Percentiles rank a stretch among this genome's conserved stretches.
phyloP scores from a whole-genome alignment of 2,113 vertebrate species.

The Alces alces region DNA sequence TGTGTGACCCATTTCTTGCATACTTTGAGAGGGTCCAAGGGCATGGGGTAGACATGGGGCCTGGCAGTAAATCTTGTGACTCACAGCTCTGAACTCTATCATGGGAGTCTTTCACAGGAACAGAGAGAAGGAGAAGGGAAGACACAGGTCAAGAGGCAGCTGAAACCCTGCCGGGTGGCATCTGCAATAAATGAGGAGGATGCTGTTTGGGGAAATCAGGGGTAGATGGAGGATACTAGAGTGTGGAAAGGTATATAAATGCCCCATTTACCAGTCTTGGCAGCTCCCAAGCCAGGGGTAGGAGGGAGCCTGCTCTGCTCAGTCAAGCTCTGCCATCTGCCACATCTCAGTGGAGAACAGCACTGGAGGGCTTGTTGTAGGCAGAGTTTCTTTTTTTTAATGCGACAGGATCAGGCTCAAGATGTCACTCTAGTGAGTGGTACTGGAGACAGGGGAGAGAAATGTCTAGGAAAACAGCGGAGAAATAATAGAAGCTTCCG shows the following conservation, averaged over 20 bases:
- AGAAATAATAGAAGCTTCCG: constrained; percentile 35
- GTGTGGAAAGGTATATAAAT: background rate
- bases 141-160: background rate
- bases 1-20: background rate
- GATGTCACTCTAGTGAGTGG: constrained; percentile 50
- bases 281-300: constrained; percentile 46
- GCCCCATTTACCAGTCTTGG: constrained; percentile 35
- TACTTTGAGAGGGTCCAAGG: background rate
- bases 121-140: background rate
- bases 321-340: constrained; percentile 74
- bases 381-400: background rate
- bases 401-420: constrained; percentile 57
- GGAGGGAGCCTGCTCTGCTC: constrained; percentile 54
- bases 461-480: constrained; percentile 39
- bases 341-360: constrained; percentile 54
- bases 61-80: background rate
- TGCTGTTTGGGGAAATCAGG: background rate
- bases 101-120: background rate
- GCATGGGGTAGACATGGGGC: background rate
- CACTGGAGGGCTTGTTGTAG: constrained; percentile 41
- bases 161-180: background rate
- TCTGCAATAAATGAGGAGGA: background rate
- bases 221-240: background rate
- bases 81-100: background rate
- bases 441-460: constrained; percentile 17